Evolutionary conservation across 2,888 invertebrate genomes (phyloP), one percentile per base, ranked within the genome.

Genomic region (Drosophila nigricruria): DNA sequence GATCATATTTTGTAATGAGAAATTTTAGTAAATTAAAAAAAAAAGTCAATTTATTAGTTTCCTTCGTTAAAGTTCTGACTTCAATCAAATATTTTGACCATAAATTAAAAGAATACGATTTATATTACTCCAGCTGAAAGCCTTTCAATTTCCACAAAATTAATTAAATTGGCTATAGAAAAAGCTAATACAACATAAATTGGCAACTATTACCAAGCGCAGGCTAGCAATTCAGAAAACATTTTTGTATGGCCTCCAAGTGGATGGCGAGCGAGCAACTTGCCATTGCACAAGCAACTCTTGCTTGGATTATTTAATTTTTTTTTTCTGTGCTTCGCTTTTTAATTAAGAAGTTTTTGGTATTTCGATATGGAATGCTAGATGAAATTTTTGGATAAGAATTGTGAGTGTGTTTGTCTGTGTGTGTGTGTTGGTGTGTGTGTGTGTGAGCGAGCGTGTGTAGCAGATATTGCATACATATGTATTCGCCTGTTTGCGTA

Each of bases 301-400:
- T 30, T 30, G 18, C 12, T 49, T 49, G 12, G 30, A 6, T 5
- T 6, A 12, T 12, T 18, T 30, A 1, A 18, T 1, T 49, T 49
- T 49, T n/a, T 18, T 49, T 49, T 18, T 20, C 30, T 20, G 18
- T 4, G 49, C 30, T 49, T 32, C 14, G 32, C 3, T 49, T 32
- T 32, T 32, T 49, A 49, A 49, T 49, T 32, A 32, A 49, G 49
- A 32, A 14, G 49, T 49, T 58, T 14, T 30, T 1, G 23, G 57
- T 20, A 43, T 6, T 30, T 10, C 10, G 30, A 54, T 40, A 27
- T 20, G 16, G 23, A 38, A 20, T 53, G 16, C 12, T 18, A 18
- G 50, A 67, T 50, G 25, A 52, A 38, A 20, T 32, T 49, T 45
- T 49, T 49, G 49, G 32, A 23, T 16, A 23, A 20, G 18, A 62